Evolutionary conservation across 2,797 vertebrate genomes (phyloP), one percentile per base, ranked within the genome.

Genomic region (Syngnathus rostellatus): DNA sequence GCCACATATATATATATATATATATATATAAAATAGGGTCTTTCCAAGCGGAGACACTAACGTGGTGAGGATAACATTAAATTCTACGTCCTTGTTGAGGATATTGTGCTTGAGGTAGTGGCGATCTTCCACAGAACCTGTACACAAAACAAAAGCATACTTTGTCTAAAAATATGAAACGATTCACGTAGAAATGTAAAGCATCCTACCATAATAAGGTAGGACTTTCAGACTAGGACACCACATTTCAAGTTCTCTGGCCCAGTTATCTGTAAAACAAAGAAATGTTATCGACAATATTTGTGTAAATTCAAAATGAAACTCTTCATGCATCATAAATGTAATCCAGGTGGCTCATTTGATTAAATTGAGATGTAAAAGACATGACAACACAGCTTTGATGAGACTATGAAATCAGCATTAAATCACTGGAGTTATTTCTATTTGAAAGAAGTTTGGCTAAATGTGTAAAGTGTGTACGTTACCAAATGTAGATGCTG

Each of bases 11-110:
- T 2, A 11, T 62, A 4, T 62, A 23, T 62, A 23, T 23, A 8
- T 8, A 3, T 8, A 3, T 2, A 11, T 62, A 4, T 62, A 23
- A 7, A 62, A 25, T 12, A 12, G 11, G 23, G 6, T 48, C 43
- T 46, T 62, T 60, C 1, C 14, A 31, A 57, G 16, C 11, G 31
- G 60, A 45, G 40, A 16, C 61, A 91, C 96, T 97, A 87, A 99
- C 97, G 97, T 98, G 48, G 95, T 95, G 59, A 99, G 86, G 25
- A 99, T 95, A 69, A 99, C 93, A 65, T 94, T 92, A 70, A 95
- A 97, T 9, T 95, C 91, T 31, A 92, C 76, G 0, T 75, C 83
- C 66, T 84, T 85, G 79, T 87, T 93, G 70, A 91, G 89, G 81
- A 99, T 97, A 71, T 96, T 93, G 14, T 90, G 85, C 78, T 92